Base-by-base conservation (phyloP, 2,113 vertebrate genomes). In the Gavialis gangeticus region DNA sequence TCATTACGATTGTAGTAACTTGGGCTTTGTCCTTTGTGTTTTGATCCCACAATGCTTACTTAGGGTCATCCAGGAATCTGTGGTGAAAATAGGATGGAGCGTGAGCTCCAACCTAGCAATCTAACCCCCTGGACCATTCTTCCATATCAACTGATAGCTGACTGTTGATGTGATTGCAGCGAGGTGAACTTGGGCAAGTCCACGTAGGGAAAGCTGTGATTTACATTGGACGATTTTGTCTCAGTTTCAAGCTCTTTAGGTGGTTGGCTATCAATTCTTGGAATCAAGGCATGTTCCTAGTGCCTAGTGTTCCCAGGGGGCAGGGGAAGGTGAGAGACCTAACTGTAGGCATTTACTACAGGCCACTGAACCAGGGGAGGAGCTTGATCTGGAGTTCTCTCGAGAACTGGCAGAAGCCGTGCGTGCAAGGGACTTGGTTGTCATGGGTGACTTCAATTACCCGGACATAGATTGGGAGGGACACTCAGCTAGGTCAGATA, bases 121-220 rank as follows among this genome's bases (percentile, higher is more conserved):
- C 37, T 6, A 24, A 4, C 22, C 21, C 21, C 75, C 7, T 59
- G 85, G 46, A 37, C 34, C 56, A 4, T 58, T 63, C 34, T 34
- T n/a, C 37, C 67, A 4, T 34, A 46, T 19, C 19, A 15, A 16
- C 10, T 10, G 30, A 12, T 67, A 46, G 24, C 25, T 73, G 80
- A 5, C 1, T 64, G 3, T 3, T 0, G 1, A 19, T 62, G 27
- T 34, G 21, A 2, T 4, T 12, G 10, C 55, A 2, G 10, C 12
- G 37, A 21, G 30, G 80, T 67, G 10, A 24, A 30, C 14, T 8
- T 8, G 46, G 46, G 46, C 21, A 22, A 1, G 27, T 57, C 63
- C 10, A 55, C 19, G 56, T 5, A 54, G 22, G 21, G 13, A 22
- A 4, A 13, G 2, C n/a, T 27, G 9, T 67, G 78, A 75, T 13